Evolutionary conservation across 2,888 invertebrate species (phyloP).

Genomic region (Zhuqinia jingwanae): DNA sequence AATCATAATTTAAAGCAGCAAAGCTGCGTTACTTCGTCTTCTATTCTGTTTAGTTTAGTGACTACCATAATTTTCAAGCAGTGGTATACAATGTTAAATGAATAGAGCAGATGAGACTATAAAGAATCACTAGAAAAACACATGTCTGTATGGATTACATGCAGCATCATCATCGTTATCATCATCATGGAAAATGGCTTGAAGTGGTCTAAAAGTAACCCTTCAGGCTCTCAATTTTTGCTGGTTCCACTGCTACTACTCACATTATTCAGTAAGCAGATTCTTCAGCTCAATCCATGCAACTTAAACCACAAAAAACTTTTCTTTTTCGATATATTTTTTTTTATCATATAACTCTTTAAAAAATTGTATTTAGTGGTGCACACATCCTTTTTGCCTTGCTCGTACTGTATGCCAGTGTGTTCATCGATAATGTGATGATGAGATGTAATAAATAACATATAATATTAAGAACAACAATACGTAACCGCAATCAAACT

Average conservation of each 20-base stretch:
- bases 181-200: slow-evolving; percentile 14
- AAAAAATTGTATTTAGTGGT: neutral
- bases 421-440: neutral
- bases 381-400: slow-evolving; percentile 40
- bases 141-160: slow-evolving; percentile 37
- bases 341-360: slow-evolving; percentile 3
- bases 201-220: slow-evolving; percentile 40
- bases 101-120: slow-evolving; percentile 3
- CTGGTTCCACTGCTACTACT: neutral
- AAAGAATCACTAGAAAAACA: slow-evolving; percentile 12
- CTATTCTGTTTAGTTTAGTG: slow-evolving; percentile 32
- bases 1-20: slow-evolving; percentile 17
- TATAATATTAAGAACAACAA: too few relatives aligned
- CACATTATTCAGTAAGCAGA: neutral
- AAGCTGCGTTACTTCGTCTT: slow-evolving; percentile 1
- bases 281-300: slow-evolving; percentile 33
- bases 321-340: slow-evolving; percentile 5
- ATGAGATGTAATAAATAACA: too few relatives aligned
- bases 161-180: neutral
- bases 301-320: neutral
- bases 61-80: slow-evolving; percentile 24
- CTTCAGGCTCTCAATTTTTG: slow-evolving; percentile 39
- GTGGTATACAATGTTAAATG: neutral
- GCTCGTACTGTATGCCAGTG: too few relatives aligned
- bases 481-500: too few relatives aligned